Conservation (phyloP, 2,888 invertebrate genomes). For the Thymelicus lineola region DNA sequence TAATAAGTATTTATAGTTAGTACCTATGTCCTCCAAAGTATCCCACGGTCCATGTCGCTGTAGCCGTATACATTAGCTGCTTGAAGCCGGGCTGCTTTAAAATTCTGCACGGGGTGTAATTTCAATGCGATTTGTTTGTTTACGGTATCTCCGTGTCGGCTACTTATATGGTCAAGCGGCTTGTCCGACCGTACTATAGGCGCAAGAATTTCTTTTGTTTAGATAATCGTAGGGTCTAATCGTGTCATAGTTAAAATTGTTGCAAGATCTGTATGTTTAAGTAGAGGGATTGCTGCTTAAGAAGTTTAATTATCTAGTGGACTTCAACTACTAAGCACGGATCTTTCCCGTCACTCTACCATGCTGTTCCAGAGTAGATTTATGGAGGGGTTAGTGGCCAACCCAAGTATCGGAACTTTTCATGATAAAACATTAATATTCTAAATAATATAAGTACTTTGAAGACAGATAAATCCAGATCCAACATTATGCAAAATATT, state of each 20-base stretch:
- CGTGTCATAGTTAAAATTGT: not conserved
- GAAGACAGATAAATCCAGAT: too few relatives aligned
- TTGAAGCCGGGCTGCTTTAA: constrained; percentile 1
- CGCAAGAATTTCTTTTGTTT: constrained; percentile 32
- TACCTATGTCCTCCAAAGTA: not conserved
- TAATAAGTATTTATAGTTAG: too few relatives aligned
- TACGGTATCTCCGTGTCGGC: constrained; percentile 33
- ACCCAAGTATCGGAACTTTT: too few relatives aligned
- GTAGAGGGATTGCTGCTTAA: not conserved
- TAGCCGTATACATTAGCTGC: not conserved
- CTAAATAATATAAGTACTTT: too few relatives aligned
- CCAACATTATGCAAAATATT: not conserved
- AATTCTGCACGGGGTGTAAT: constrained; percentile 11
- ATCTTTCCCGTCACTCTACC: too few relatives aligned
- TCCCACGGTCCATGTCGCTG: constrained; percentile 3
- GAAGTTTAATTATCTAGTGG: too few relatives aligned
- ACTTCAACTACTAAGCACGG: too few relatives aligned
- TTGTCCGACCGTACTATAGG: constrained; percentile 5
- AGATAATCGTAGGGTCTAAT: not conserved
- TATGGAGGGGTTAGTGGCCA: too few relatives aligned
- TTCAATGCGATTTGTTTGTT: constrained; percentile 27
- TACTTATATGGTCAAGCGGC: constrained; percentile 21
- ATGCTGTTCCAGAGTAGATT: too few relatives aligned
- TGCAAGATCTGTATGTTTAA: not conserved
- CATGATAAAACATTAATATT: too few relatives aligned